These are phyloP conservation scores for Lepidothrix coronata DNA, from an alignment of 2,113 vertebrate genomes.

Conservation along the genomic window DNA sequence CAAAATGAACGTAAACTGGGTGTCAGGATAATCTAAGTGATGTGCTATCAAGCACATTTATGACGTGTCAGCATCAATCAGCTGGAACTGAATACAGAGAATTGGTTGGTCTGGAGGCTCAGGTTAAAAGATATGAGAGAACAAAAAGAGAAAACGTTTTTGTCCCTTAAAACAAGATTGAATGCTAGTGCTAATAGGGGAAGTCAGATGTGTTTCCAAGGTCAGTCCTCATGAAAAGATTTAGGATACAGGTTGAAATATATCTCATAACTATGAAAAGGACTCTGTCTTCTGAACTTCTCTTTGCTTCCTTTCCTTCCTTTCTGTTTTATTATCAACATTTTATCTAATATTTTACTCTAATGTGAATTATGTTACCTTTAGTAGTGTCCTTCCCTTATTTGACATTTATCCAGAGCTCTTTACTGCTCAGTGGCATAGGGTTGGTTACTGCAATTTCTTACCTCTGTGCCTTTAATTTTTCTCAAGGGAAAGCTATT, in stretches of 20 bases:
- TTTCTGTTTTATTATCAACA: constrained; percentile 1
- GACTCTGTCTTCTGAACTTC: not conserved
- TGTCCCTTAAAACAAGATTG: not conserved
- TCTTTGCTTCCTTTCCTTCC: not conserved
- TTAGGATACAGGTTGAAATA: not conserved
- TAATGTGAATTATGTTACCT: not conserved
- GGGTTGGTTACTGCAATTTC: constrained; percentile 70
- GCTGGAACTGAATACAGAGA: not conserved
- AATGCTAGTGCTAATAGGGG: not conserved
- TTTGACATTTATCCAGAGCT: constrained; percentile 59
- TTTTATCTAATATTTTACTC: constrained; percentile 18
- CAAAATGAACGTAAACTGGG: not conserved
- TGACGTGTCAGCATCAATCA: not conserved
- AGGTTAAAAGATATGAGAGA: not conserved
- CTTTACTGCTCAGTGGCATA: constrained; percentile 48
- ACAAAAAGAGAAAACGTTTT: not conserved
- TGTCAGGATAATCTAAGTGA: not conserved
- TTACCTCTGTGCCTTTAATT: constrained; percentile 69
- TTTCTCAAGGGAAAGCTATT: constrained; percentile 61
- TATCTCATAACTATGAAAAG: not conserved
- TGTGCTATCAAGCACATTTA: not conserved
- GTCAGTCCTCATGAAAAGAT: not conserved
- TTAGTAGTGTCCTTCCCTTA: constrained; percentile 26
- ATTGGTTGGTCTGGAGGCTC: not conserved
- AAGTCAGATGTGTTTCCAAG: not conserved